phyloP scores from a whole-genome alignment of 2,113 vertebrate genomes.

The Vireo altiloquus region DNA sequence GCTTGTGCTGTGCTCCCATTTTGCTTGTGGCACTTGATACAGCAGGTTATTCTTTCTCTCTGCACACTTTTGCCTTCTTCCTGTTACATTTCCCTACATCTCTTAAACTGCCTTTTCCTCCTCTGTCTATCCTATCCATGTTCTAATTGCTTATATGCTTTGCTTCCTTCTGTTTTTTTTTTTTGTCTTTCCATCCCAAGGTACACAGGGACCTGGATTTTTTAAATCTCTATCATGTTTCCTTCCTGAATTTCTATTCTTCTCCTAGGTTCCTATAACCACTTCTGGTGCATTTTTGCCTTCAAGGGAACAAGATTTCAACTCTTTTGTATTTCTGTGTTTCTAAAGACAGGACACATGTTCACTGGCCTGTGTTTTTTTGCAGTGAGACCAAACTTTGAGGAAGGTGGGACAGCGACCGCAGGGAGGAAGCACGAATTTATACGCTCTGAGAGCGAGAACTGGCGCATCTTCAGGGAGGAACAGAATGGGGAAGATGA shows the following conservation, averaged over 20 bases:
- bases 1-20: background rate
- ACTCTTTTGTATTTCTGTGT: background rate
- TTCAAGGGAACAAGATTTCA: background rate
- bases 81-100: background rate
- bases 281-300: background rate
- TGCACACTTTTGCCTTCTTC: background rate
- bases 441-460: slow-evolving; percentile 94
- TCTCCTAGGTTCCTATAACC: background rate
- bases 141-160: background rate
- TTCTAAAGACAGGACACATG: rapidly evolving
- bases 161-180: background rate
- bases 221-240: background rate
- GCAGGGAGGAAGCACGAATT: slow-evolving; percentile 91
- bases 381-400: slow-evolving; percentile 90
- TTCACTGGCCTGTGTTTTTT: slow-evolving; percentile 30
- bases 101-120: background rate
- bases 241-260: background rate
- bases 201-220: background rate
- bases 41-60: background rate
- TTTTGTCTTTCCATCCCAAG: background rate
- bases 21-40: background rate
- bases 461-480: slow-evolving; percentile 93
- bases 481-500: slow-evolving; percentile 95
- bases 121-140: background rate
- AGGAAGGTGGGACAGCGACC: slow-evolving; percentile 79